Evolutionary conservation across 2,113 vertebrate species (phyloP).

Genomic region (Colistium nudipinnis): DNA sequence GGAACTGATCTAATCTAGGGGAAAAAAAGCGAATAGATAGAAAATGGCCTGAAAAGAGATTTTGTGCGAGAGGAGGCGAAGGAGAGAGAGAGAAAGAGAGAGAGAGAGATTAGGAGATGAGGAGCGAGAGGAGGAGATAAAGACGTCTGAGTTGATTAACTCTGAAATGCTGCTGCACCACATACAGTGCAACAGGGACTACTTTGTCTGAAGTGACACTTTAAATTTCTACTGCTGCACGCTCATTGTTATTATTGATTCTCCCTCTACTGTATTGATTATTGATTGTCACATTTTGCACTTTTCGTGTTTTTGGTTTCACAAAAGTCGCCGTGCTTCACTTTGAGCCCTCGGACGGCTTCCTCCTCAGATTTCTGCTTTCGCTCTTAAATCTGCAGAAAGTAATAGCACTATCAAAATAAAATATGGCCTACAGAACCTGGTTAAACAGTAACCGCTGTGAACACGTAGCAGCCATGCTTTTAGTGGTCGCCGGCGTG

Average conservation of each 20-base stretch:
- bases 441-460: too few relatives aligned
- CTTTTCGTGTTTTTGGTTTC: too few relatives aligned
- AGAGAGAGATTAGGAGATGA: slow-evolving; percentile 50
- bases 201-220: slow-evolving; percentile 1
- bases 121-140: slow-evolving; percentile 26
- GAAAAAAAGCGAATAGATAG: slow-evolving; percentile 32
- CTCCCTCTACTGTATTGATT: too few relatives aligned
- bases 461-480: too few relatives aligned
- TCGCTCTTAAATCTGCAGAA: background rate
- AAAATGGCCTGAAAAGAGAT: slow-evolving; percentile 26
- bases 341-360: too few relatives aligned
- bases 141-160: slow-evolving; percentile 34
- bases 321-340: too few relatives aligned
- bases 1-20: slow-evolving; percentile 44
- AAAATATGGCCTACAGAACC: too few relatives aligned
- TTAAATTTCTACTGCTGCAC: background rate
- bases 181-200: background rate
- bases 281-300: too few relatives aligned
- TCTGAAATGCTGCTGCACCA: background rate
- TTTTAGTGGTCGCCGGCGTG: too few relatives aligned
- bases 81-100: slow-evolving; percentile 4
- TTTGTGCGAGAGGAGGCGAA: slow-evolving; percentile 5
- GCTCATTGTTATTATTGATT: too few relatives aligned
- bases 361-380: background rate
- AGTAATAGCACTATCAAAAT: background rate